These are phyloP conservation scores for Drosophila sproati DNA, from an alignment of 1,140 invertebrate genomes.

Conservation along the genomic window DNA sequence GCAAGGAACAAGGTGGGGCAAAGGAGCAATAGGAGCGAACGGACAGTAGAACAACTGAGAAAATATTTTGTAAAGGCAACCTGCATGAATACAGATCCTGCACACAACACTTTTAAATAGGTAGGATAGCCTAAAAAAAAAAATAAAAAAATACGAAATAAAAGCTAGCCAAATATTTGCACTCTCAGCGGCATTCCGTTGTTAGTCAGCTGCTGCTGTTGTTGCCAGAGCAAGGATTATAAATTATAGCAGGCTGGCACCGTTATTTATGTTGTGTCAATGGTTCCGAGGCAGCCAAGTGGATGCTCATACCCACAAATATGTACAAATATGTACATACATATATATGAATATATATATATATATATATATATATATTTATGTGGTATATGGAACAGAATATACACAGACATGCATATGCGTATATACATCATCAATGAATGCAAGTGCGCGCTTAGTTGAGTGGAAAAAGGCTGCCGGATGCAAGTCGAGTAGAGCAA, in stretches of 20 bases:
- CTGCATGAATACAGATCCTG: conserved; percentile 45
- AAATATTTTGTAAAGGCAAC: conserved; percentile 64
- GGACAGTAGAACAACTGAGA: conserved; percentile 34
- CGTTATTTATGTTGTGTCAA: conserved; percentile 81
- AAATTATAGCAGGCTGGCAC: conserved; percentile 79
- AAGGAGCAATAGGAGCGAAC: neutral
- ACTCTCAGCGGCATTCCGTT: conserved; percentile 45
- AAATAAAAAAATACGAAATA: conserved; percentile 32
- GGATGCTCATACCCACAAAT: conserved; percentile 14
- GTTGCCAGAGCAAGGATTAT: conserved; percentile 69
- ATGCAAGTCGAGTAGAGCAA: conserved; percentile 16
- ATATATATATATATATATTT: neutral
- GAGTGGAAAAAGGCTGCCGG: conserved; percentile 66
- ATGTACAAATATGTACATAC: neutral
- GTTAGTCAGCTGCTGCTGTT: conserved; percentile 30
- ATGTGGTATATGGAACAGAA: conserved; percentile 8
- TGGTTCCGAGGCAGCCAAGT: conserved; percentile 52
- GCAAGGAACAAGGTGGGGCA: neutral
- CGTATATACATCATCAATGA: conserved; percentile 65
- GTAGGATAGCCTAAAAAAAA: conserved; percentile 37
- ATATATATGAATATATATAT: conserved; percentile 12
- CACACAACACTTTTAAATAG: conserved; percentile 53
- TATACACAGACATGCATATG: conserved; percentile 14
- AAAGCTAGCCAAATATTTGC: conserved; percentile 44
- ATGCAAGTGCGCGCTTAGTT: conserved; percentile 68